A percentile compares a stretch with the other conserved stretches of the same genome.
Conservation (phyloP, 2,113 vertebrate genomes). For the Microcebus murinus region DNA sequence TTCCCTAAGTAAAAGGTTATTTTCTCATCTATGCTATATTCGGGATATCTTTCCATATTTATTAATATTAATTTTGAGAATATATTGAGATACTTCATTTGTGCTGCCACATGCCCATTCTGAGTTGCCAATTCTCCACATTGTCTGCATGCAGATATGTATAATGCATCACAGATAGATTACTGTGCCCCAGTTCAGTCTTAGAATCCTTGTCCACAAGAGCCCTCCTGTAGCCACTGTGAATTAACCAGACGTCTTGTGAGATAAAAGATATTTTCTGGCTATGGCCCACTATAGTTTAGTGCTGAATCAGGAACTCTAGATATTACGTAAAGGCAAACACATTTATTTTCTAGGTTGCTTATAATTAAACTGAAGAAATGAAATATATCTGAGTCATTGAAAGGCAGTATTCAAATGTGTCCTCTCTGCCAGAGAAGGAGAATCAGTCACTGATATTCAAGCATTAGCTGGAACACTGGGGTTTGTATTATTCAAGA, state of each 20-base stretch:
- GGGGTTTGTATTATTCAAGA: neutral
- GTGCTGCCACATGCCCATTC: neutral
- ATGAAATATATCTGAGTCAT: constrained; percentile 9
- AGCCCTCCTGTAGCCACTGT: neutral
- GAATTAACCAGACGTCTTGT: neutral
- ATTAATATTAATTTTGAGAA: neutral
- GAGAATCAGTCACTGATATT: neutral
- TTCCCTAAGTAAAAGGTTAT: neutral
- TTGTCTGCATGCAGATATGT: neutral
- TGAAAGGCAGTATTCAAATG: neutral
- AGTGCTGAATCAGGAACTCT: neutral
- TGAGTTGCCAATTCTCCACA: neutral
- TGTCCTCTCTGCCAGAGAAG: neutral
- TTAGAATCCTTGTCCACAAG: neutral
- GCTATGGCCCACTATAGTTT: neutral
- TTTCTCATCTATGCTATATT: neutral
- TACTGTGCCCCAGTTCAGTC: neutral
- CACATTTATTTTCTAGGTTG: neutral
- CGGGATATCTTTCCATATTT: neutral
- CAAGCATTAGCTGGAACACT: neutral
- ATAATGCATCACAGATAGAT: neutral
- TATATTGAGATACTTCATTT: neutral
- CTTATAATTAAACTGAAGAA: constrained; percentile 33
- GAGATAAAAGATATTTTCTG: neutral
- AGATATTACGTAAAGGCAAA: neutral